Conservation (phyloP, 2,888 invertebrate species). For the Ochropacha duplaris region DNA sequence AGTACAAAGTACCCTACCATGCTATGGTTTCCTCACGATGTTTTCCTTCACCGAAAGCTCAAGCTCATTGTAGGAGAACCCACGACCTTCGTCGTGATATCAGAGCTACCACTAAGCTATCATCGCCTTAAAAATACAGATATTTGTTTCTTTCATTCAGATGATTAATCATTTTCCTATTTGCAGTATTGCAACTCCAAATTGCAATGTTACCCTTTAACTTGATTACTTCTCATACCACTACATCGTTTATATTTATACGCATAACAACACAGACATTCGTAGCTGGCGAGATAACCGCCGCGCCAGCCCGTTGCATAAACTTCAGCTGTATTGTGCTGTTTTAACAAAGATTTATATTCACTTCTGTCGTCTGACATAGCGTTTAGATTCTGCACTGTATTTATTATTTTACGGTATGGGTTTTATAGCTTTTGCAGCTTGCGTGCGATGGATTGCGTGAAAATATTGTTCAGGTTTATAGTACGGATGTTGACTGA, state of each 20-base stretch:
- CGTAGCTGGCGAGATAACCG: conserved; percentile 23
- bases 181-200: neutral
- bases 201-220: neutral
- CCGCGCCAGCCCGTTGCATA: conserved; percentile 34
- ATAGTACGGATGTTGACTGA: no score
- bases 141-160: neutral
- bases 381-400: conserved; percentile 14
- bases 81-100: no score
- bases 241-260: neutral
- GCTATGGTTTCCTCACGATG: no score
- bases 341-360: conserved; percentile 61
- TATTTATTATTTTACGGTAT: conserved; percentile 20
- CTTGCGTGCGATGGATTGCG: neutral
- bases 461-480: neutral
- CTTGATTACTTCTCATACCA: neutral
- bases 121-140: no score
- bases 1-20: no score
- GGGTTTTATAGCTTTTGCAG: neutral
- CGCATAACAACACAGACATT: neutral
- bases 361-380: conserved; percentile 35
- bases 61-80: no score
- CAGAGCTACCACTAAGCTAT: no score
- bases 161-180: neutral
- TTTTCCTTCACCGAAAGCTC: no score
- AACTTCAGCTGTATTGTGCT: conserved; percentile 39